Percentiles rank a stretch among this genome's conserved stretches.
These are phyloP conservation scores for Molossus molossus DNA, from an alignment of 2,797 vertebrate species.

Conservation along the genomic window DNA sequence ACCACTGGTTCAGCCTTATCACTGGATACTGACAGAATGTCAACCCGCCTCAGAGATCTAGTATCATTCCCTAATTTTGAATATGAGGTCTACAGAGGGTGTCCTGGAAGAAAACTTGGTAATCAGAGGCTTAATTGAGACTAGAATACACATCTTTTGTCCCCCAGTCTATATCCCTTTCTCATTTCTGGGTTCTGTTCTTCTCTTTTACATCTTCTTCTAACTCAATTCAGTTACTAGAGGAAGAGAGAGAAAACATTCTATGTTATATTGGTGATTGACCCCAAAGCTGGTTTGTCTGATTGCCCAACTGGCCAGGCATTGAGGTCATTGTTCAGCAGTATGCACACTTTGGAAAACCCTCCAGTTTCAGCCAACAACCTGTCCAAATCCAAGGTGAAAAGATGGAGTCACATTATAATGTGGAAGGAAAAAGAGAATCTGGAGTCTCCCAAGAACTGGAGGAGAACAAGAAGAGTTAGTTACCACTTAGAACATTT, in stretches of 20 bases:
- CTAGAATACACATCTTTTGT: neutral
- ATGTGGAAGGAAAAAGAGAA: constrained; percentile 5
- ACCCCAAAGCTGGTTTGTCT: neutral
- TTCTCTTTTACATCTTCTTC: neutral
- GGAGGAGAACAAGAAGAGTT: neutral
- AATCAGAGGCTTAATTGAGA: neutral
- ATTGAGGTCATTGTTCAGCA: neutral
- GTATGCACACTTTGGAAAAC: neutral
- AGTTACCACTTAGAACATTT: neutral
- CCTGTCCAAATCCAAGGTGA: neutral
- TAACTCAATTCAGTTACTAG: neutral
- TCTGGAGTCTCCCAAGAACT: neutral
- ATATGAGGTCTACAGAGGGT: neutral
- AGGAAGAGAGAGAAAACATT: neutral
- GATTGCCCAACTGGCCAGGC: neutral
- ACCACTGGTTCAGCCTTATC: neutral
- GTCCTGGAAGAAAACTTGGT: neutral
- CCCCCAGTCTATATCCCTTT: neutral
- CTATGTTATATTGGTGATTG: neutral
- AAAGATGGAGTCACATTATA: neutral
- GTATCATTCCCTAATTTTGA: neutral
- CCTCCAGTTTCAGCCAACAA: neutral
- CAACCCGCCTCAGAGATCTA: neutral
- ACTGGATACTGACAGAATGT: neutral
- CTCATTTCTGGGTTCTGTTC: neutral